A percentile compares a stretch with the other conserved stretches of the same genome.
phyloP scores from a whole-genome alignment of 2,797 vertebrate species.

The Syndactyla subalaris region DNA sequence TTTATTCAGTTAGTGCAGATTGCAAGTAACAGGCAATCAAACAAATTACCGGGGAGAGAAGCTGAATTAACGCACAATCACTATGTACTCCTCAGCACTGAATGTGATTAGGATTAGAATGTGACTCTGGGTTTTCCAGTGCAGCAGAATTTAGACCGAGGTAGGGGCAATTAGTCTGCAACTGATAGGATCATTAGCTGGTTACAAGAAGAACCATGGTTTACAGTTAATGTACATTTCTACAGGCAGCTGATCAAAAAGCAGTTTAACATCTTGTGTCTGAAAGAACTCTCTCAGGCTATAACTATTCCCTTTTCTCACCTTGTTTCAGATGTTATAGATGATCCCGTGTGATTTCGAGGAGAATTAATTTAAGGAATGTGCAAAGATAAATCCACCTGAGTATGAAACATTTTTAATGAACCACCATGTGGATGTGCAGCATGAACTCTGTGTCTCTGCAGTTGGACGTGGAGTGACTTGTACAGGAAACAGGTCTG shows the following conservation, averaged over 20 bases:
- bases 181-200: conserved; percentile 60
- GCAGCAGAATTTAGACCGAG: conserved; percentile 23
- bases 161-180: conserved; percentile 52
- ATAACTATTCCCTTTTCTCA: not conserved
- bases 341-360: not conserved
- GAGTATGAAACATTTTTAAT: not conserved
- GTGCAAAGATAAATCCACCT: not conserved
- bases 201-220: conserved; percentile 33
- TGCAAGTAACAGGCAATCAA: conserved; percentile 31
- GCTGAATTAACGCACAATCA: conserved; percentile 39
- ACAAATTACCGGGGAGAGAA: conserved; percentile 31
- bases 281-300: not conserved
- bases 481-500: not conserved
- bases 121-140: conserved; percentile 10
- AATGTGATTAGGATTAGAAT: conserved; percentile 58
- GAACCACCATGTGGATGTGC: accelerated
- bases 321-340: not conserved
- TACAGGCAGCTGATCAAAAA: conserved; percentile 61
- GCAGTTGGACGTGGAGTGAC: not conserved
- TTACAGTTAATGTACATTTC: conserved; percentile 28
- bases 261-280: conserved; percentile 34
- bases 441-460: not conserved
- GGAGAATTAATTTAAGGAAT: not conserved
- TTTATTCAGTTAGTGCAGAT: conserved; percentile 17
- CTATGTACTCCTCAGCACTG: conserved; percentile 40